Evolutionary conservation across 2,797 vertebrate genomes (phyloP), one percentile per base, ranked within the genome.

Genomic region (Balearica regulorum): DNA sequence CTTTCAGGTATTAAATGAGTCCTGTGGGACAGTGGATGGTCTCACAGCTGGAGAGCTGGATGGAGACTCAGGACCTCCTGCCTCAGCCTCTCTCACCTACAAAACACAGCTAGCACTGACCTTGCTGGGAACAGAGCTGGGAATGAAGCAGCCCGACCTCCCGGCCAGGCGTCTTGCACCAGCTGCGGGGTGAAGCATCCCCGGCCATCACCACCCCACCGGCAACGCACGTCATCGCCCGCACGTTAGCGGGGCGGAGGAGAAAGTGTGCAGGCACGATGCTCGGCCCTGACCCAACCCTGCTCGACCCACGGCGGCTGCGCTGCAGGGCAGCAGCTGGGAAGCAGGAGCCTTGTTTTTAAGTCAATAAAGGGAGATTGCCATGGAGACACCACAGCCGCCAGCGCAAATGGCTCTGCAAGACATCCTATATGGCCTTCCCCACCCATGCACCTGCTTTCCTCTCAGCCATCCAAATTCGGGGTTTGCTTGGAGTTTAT

Each of bases 221-320:
- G 3, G 41, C 60, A 35, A 4, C 6, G 0, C 60, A 19, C 8
- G 1, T 2, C 70, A 7, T 5, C 1, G 3, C 61, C 53, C 1
- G 1, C 1, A 4, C 55, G 18, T 20, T 9, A 29, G 41, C 1
- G 1, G 41, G 46, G 31, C 0, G 0, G 39, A 41, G 16, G 69
- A 26, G 49, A n/a, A 55, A 46, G 39, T 0, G 0, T 8, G 3
- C 0, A 3, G 71, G 28, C 46, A 13, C 4, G 3, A 14, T 3
- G 26, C 69, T 62, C 43, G 35, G 39, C 57, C 49, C 81, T 2
- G 2, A 48, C 65, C 84, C 58, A 20, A 20, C 46, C 71, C 65
- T 28, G n/a, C n/a, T 28, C 7, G 4, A 9, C 22, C 54, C 54
- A 8, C 2, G 0, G 29, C 1, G 1, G 33, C 39, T 5, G 0